Evolutionary conservation across 2,113 vertebrate genomes (phyloP).

Genomic region (Elaphurus davidianus): DNA sequence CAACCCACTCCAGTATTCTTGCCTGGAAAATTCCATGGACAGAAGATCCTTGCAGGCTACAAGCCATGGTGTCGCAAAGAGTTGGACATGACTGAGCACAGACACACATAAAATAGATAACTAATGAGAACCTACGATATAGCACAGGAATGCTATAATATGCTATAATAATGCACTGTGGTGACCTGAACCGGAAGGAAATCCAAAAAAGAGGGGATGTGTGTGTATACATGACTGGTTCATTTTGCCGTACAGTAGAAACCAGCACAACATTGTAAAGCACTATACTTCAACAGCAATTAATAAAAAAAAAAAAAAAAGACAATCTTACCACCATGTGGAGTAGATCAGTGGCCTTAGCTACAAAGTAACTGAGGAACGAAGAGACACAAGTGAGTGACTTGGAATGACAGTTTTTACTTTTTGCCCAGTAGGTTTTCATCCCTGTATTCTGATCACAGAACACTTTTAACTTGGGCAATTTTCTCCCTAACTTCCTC

Average conservation of each 20-base stretch:
- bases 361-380: no score
- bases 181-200: background rate
- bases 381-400: background rate
- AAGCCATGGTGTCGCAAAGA: background rate
- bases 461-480: background rate
- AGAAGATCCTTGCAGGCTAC: background rate
- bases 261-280: background rate
- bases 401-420: accelerated
- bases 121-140: background rate
- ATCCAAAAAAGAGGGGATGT: background rate
- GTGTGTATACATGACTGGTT: background rate
- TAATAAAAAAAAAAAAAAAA: background rate
- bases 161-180: background rate
- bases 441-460: background rate
- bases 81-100: background rate
- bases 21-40: background rate
- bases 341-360: background rate
- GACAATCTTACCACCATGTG: background rate
- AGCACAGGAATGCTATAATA: background rate
- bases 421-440: background rate
- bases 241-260: background rate
- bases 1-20: background rate
- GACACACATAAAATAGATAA: background rate
- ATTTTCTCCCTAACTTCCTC: background rate
- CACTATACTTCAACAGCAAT: background rate